phyloP scores from a whole-genome alignment of 2,888 invertebrate genomes.

The Platypus cylindrus region DNA sequence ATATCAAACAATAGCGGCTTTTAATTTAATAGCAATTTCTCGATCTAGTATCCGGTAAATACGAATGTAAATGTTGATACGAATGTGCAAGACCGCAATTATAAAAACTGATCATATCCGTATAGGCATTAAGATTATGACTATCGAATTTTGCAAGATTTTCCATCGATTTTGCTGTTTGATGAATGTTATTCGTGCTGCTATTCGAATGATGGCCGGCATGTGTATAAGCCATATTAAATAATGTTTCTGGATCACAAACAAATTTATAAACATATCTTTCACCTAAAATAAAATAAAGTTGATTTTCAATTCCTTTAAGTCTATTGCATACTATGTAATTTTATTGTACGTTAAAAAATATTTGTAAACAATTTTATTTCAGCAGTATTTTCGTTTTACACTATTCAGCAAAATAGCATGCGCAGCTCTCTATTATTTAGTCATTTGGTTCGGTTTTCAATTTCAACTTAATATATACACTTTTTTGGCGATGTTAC shows the following conservation, averaged over 20 bases:
- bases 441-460: neutral
- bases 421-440: neutral
- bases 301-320: neutral
- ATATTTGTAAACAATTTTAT: neutral
- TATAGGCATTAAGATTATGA: slow-evolving; percentile 34
- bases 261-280: slow-evolving; percentile 95
- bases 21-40: no score
- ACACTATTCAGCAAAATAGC: neutral
- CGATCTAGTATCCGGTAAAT: slow-evolving; percentile 29
- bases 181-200: no score
- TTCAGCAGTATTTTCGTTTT: neutral
- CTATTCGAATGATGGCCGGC: slow-evolving; percentile 20
- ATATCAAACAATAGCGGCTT: no score
- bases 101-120: slow-evolving; percentile 36
- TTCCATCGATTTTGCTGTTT: slow-evolving; percentile 25
- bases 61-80: slow-evolving; percentile 34
- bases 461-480: neutral
- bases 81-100: slow-evolving; percentile 34
- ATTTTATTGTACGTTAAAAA: no score
- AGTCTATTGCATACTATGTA: neutral
- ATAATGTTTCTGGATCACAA: slow-evolving; percentile 84
- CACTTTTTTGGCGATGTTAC: neutral
- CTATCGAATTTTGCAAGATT: slow-evolving; percentile 29
- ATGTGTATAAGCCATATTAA: slow-evolving; percentile 63
- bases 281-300: slow-evolving; percentile 49